Evolutionary conservation across 2,888 invertebrate genomes (phyloP).

Genomic region (Catocala fraxini): DNA sequence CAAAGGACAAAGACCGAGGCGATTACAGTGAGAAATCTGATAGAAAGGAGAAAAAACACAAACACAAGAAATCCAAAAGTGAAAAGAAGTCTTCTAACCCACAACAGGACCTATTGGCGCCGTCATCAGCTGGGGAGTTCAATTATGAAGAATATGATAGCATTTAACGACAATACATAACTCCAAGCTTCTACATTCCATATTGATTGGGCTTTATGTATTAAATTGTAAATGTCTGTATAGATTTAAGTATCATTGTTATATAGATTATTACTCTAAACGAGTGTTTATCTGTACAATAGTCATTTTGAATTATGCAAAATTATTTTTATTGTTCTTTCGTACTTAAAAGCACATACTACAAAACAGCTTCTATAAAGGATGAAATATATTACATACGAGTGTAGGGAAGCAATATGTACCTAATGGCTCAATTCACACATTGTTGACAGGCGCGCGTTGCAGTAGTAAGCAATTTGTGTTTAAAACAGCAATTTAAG

Average conservation of each 20-base stretch:
- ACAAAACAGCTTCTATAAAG: too few species aligned
- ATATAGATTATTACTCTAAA: background rate
- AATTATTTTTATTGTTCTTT: too few species aligned
- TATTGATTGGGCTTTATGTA: constrained; percentile 1
- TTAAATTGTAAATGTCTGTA: constrained; percentile 10
- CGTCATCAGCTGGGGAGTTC: constrained; percentile 57
- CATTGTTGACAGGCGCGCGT: too few species aligned
- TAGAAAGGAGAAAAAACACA: constrained; percentile 87
- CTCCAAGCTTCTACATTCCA: constrained; percentile 36
- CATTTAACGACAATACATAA: constrained; percentile 58
- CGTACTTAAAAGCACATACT: too few species aligned
- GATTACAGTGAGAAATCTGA: constrained; percentile 83
- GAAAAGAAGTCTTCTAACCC: constrained; percentile 79
- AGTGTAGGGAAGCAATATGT: too few species aligned
- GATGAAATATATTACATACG: too few species aligned
- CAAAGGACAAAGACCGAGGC: constrained; percentile 84
- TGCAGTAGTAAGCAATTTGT: too few species aligned
- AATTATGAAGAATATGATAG: constrained; percentile 80
- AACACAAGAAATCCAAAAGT: constrained; percentile 83
- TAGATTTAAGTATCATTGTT: constrained; percentile 3
- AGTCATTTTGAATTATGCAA: background rate
- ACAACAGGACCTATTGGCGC: constrained; percentile 81
- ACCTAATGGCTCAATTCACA: too few species aligned
- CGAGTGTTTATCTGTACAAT: background rate
- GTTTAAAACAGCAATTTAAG: too few species aligned